These are phyloP conservation scores for Amazona vittata DNA, from an alignment of 2,113 vertebrate genomes.

Conservation along the genomic window DNA sequence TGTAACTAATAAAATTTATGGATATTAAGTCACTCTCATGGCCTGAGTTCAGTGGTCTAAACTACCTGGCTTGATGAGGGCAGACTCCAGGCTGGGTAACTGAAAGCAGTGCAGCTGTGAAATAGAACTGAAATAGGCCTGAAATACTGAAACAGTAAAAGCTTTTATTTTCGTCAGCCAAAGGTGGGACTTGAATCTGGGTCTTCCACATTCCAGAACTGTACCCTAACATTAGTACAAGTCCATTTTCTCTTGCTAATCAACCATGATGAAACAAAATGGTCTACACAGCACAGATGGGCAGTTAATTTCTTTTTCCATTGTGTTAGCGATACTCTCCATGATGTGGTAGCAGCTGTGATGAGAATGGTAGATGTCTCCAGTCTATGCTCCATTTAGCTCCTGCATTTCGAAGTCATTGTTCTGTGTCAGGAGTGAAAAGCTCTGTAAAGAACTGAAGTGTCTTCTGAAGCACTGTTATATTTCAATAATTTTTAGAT, in stretches of 20 bases:
- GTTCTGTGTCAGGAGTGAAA: slow-evolving; percentile 7
- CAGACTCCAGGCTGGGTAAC: neutral
- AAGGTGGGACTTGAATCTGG: neutral
- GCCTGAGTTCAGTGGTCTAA: neutral
- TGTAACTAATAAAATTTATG: neutral
- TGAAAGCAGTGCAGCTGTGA: neutral
- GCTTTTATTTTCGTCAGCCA: neutral
- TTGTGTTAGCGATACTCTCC: slow-evolving; percentile 39
- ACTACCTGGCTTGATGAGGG: neutral
- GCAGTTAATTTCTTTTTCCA: slow-evolving; percentile 52
- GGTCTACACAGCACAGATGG: slow-evolving; percentile 50
- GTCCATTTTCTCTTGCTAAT: slow-evolving; percentile 2
- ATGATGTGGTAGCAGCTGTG: slow-evolving; percentile 61
- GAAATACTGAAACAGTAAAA: neutral
- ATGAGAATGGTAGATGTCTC: slow-evolving; percentile 52
- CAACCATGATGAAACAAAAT: slow-evolving; percentile 41
- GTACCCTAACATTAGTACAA: neutral
- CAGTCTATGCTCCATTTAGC: slow-evolving; percentile 63
- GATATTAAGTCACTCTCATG: neutral
- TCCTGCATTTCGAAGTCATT: slow-evolving; percentile 38
- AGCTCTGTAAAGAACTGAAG: slow-evolving; percentile 8
- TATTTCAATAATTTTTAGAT: neutral
- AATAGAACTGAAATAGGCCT: neutral
- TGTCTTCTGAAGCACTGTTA: slow-evolving; percentile 23
- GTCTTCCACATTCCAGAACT: neutral